phyloP scores from a whole-genome alignment of 2,888 invertebrate species.

The Drosophila borborema region DNA sequence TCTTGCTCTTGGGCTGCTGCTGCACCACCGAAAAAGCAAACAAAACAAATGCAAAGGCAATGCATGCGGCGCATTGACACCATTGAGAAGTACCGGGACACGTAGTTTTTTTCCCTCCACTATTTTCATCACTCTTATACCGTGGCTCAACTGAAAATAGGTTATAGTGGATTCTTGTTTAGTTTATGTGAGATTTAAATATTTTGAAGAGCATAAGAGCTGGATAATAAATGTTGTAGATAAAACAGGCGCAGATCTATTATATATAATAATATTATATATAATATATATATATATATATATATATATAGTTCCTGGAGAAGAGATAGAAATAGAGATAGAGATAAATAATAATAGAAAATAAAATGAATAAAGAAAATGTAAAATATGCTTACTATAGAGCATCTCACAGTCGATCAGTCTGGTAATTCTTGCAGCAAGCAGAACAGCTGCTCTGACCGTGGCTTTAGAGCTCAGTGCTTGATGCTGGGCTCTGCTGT shows the following conservation, averaged over 20 bases:
- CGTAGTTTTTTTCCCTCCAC: conserved; percentile 67
- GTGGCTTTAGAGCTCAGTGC: conserved; percentile 42
- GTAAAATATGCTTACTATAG: not conserved
- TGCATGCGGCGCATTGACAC: conserved; percentile 52
- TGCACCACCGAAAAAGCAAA: conserved; percentile 56
- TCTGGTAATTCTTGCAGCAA: conserved; percentile 14
- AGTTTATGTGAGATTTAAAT: not conserved
- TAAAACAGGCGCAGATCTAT: too few relatives aligned
- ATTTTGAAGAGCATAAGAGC: too few relatives aligned
- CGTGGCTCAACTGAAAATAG: not conserved
- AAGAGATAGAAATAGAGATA: too few relatives aligned
- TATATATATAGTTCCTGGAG: too few relatives aligned
- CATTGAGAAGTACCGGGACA: conserved; percentile 55
- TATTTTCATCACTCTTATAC: conserved; percentile 14
- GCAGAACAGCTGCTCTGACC: conserved; percentile 68
- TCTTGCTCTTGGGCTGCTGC: conserved; percentile 1
- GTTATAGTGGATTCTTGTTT: not conserved
- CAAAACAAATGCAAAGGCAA: conserved; percentile 55
- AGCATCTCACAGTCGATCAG: not conserved
- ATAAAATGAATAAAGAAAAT: too few relatives aligned
- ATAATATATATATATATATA: too few relatives aligned
- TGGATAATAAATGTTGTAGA: too few relatives aligned
- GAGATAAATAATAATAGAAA: too few relatives aligned
- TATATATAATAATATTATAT: too few relatives aligned
- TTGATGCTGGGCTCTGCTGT: conserved; percentile 33